Base-by-base conservation (phyloP, 1,140 invertebrate species). In the Pteromalus puparum region DNA sequence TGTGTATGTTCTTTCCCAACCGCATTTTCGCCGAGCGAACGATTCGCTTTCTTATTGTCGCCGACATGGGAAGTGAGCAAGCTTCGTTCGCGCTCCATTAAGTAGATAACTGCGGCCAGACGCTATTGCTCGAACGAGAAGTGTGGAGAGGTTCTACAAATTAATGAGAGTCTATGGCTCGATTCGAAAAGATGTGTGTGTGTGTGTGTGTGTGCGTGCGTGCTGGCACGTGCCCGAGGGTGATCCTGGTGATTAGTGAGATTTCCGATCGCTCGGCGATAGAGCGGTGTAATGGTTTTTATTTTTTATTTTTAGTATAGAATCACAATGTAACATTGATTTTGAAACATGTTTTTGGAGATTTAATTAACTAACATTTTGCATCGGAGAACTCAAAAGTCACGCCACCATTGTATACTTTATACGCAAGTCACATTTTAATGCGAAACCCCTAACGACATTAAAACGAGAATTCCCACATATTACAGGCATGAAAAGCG, bases 11-110 rank as follows among this genome's bases (percentile, higher is more conserved):
- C 26, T 76, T 76, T 76, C 24, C 75, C 53, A 48, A 26, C 65
- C 75, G 28, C 46, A 84, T 84, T 79, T 80, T 80, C 48, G 67
- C 68, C 76, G 65, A 24, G 26, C 74, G 26, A 78, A 21, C 72
- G 70, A 42, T 53, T 79, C 48, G 76, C 68, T 84, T 83, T 68
- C 83, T 84, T 84, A 84, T 76, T 76, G 83, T 75, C 72, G 0
- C 75, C 87, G 89, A 90, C 90, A 90, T 90, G 90, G 90, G 90
- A 91, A 91, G 85, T 79, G 90, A 90, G 81, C 90, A 90, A 88
- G 86, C 70, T 84, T 84, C 80, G 86, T 87, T 89, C 79, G 87
- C 89, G 86, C 89, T 88, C 89, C 90, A 91, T 91, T 91, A 90
- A 90, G 30, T 86, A 88, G 89, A 91, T 91, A 91, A 90, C n/a